Conservation (phyloP, 1,140 invertebrate species). For the Drosophila lacteicornis region DNA sequence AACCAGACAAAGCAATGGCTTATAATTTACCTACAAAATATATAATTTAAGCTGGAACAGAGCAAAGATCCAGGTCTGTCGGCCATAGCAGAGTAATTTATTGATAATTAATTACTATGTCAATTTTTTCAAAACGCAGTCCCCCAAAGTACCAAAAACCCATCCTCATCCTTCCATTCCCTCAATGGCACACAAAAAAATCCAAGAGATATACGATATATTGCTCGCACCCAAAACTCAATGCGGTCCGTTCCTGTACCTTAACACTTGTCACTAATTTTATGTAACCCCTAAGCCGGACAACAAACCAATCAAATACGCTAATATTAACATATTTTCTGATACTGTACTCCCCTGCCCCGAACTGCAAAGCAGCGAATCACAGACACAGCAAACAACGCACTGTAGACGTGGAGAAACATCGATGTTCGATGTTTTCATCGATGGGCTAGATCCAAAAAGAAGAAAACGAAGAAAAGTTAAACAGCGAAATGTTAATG, state of each 20-base stretch:
- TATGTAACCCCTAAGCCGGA: constrained; percentile 42
- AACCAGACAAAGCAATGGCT: constrained; percentile 29
- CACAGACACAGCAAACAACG: constrained; percentile 61
- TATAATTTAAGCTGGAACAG: constrained; percentile 29
- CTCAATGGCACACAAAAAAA: constrained; percentile 15
- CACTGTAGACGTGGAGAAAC: constrained; percentile 26
- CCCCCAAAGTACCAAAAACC: constrained; percentile 38
- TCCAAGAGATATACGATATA: constrained; percentile 26
- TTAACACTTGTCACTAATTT: constrained; percentile 60
- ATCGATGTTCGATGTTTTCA: too few relatives aligned
- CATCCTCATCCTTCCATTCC: constrained; percentile 2
- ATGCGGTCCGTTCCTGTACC: constrained; percentile 72
- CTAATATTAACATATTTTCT: constrained; percentile 63
- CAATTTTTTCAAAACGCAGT: constrained; percentile 50
- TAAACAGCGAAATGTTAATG: constrained; percentile 68
- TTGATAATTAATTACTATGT: constrained; percentile 52
- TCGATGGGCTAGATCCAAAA: constrained; percentile 56
- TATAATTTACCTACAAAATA: constrained; percentile 24
- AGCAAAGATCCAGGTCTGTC: constrained; percentile 6
- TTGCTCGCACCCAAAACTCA: constrained; percentile 42
- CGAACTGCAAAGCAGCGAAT: constrained; percentile 65
- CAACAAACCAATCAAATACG: constrained; percentile 43
- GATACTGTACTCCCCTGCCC: constrained; percentile 51
- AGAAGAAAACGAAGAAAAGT: constrained; percentile 46
- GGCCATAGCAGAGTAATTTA: constrained; percentile 46